Base-by-base conservation (phyloP, 2,888 invertebrate genomes). In the Cantharis flavilabris region DNA sequence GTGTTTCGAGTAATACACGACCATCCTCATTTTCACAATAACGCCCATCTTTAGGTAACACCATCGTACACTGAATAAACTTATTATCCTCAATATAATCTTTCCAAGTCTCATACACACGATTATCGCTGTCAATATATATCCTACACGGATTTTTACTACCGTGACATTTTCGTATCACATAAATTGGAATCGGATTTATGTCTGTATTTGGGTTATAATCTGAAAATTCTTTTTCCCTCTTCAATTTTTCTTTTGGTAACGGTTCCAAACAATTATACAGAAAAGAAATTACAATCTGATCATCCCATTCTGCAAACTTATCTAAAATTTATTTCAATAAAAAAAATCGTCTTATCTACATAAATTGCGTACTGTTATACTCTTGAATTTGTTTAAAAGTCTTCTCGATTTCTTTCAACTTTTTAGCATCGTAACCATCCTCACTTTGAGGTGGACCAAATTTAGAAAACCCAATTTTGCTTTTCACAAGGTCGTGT, bases 391-490 rank as follows among this genome's bases (percentile, higher is more conserved):
- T 85, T 65, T 79, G 76, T 67, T 84, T 71, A 74, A 80, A 86
- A 9, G 86, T 69, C 18, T 73, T 73, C 2, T 84, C 80, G 9
- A 86, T 84, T 72, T 80, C 77, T 73, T 83, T 82, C 13, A 81
- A 79, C 64, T 84, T 81, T 74, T 85, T 84, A 28, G 82, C 49
- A 18, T 82, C 80, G 77, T 87, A 86, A 11, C 90, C 90, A 16
- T 88, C 88, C 84, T 89, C 90, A 65, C 79, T 79, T 72, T 85
- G 87, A 2, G 92, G 92, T 70, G 89, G 88, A 3, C 92, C 92
- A 85, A 88, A 91, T 71, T 91, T 85, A 11, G 91, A 91, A 87
- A 89, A 92, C 26, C 90, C 91, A 77, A 92, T 89, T 86, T 92
- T 92, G 81, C 90, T 88, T 65, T 90, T 85, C 69, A 92, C 86